Percentiles rank a stretch among this genome's conserved stretches.
phyloP scores from a whole-genome alignment of 2,797 vertebrate species.

The Chelon labrosus region DNA sequence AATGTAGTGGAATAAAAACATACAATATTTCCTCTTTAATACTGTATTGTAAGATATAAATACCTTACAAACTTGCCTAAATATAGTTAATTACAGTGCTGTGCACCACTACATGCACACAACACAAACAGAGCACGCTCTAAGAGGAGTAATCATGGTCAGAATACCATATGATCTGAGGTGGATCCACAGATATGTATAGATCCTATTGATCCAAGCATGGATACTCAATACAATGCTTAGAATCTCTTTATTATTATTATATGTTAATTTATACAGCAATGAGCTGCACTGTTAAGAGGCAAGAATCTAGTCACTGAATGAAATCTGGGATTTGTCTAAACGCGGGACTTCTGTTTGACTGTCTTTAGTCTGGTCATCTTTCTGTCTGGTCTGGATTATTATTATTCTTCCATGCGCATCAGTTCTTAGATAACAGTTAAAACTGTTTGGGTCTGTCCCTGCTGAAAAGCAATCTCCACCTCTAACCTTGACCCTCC shows the following conservation, averaged over 20 bases:
- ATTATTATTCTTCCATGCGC: neutral
- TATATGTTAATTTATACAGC: neutral
- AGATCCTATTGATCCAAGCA: neutral
- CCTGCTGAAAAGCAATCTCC: neutral
- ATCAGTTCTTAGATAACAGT: neutral
- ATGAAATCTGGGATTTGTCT: conserved; percentile 37
- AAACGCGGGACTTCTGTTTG: too few species aligned
- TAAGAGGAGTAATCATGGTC: too few species aligned
- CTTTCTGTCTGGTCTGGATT: conserved; percentile 19
- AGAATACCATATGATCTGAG: neutral
- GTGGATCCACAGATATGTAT: neutral
- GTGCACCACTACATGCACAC: neutral
- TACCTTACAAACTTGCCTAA: too few species aligned
- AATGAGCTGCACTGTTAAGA: neutral
- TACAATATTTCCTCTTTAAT: neutral
- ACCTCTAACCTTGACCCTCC: conserved; percentile 24
- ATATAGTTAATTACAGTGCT: neutral
- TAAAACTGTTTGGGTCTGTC: neutral
- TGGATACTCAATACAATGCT: neutral
- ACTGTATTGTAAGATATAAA: too few species aligned
- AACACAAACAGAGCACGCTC: neutral
- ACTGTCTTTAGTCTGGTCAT: neutral
- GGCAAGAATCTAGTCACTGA: conserved; percentile 23
- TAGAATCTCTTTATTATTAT: too few species aligned
- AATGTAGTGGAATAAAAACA: neutral